Conservation (phyloP, 2,888 invertebrate genomes). For the Drosophila kambysellisi region DNA sequence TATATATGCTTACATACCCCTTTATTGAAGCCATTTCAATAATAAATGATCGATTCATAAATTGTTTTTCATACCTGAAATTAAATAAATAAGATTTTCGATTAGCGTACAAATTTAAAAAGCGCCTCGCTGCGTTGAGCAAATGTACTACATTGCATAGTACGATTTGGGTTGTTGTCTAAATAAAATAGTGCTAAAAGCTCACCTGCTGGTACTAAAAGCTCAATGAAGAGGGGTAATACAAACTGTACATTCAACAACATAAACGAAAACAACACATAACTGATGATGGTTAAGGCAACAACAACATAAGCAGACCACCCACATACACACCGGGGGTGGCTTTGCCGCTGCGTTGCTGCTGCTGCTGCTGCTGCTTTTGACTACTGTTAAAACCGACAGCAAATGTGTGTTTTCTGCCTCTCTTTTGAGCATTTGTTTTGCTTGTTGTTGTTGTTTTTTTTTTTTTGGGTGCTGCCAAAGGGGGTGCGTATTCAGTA, state of each 20-base stretch:
- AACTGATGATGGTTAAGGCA: slow-evolving; percentile 33
- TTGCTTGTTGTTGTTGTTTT: slow-evolving; percentile 40
- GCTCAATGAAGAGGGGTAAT: slow-evolving; percentile 37
- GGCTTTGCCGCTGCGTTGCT: slow-evolving; percentile 42
- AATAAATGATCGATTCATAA: background rate
- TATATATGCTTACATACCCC: slow-evolving; percentile 25
- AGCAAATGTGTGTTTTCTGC: slow-evolving; percentile 23
- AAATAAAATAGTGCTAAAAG: slow-evolving; percentile 39
- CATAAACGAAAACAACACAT: slow-evolving; percentile 4
- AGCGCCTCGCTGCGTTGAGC: slow-evolving; percentile 25
- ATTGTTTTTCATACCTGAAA: slow-evolving; percentile 42
- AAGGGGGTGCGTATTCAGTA: slow-evolving; percentile 50
- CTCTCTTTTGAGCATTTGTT: slow-evolving; percentile 47
- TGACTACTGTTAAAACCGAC: slow-evolving; percentile 43
- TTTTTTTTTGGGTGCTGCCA: slow-evolving; percentile 45
- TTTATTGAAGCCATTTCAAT: slow-evolving; percentile 46
- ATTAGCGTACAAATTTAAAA: background rate
- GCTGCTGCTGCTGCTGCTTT: slow-evolving; percentile 15
- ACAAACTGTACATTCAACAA: slow-evolving; percentile 19
- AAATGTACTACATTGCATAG: background rate
- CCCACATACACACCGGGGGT: slow-evolving; percentile 50
- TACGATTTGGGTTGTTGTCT: slow-evolving; percentile 31
- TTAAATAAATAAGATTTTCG: slow-evolving; percentile 11
- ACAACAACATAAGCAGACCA: slow-evolving; percentile 23
- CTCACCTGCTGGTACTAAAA: slow-evolving; percentile 32